Base-by-base conservation (phyloP, 2,797 vertebrate genomes). In the Coranthus polyacanthus region DNA sequence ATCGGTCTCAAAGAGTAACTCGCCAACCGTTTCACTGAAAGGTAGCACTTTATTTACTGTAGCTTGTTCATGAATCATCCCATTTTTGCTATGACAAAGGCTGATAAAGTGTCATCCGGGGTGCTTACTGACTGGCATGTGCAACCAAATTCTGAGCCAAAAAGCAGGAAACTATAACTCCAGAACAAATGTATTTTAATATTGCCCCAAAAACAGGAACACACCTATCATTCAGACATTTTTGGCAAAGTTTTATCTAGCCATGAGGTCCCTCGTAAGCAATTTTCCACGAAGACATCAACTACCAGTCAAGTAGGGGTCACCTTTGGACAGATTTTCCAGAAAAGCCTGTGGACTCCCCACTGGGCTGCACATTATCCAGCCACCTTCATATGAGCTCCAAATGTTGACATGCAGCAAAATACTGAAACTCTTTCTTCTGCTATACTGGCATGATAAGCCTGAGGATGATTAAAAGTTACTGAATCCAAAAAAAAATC, bases 281-380 rank as follows among this genome's bases (percentile, higher is more conserved):
- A 6, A 52, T 72, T 72, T 56, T 22, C 42, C 21, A 62, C 52
- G 32, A 59, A 72, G 75, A 46, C 18, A 8, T 18, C 39, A 67
- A 22, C 68, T 65, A 72, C 20, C 72, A 69, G 68, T 73, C 68
- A 72, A 68, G 47, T 11, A 32, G 67, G 56, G 83, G 88, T 89
- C 86, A 89, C 84, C 75, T 81, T 79, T 17, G 56, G 53, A 75
- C 20, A 32, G 50, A 75, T 63, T 47, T 50, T 47, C 52, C 13
- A 63, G 29, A 67, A 61, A 61, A 58, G 65, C 72, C 55, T 36
- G 12, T 47, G 66, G 88, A 75, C 74, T 54, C 82, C 72, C 85
- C 53, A 39, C 75, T 45, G 78, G 68, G 76, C 54, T 16, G 36
- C 61, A 45, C 47, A 63, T 55, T 47, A 21, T 57, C 55, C 69